Evolutionary conservation across 2,888 invertebrate genomes (phyloP).

Genomic region (Hypolimnas misippus): DNA sequence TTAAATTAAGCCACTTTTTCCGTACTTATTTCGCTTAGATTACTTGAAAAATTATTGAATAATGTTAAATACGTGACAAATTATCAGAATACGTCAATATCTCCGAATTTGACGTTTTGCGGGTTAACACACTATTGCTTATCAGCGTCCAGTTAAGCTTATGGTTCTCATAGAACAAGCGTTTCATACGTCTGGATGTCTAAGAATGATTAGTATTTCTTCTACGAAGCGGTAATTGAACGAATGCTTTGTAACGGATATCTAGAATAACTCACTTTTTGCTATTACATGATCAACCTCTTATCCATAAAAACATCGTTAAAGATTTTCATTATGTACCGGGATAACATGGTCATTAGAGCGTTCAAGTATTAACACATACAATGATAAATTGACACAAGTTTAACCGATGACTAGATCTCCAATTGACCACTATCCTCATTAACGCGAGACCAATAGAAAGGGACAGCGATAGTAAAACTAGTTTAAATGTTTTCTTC

Average conservation of each 20-base stretch:
- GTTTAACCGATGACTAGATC: conserved; percentile 4
- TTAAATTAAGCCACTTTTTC: no score
- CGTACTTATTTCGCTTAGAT: no score
- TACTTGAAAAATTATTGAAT: no score
- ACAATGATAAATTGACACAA: neutral
- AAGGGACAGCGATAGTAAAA: conserved; percentile 12
- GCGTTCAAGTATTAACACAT: neutral
- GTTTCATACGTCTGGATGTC: neutral
- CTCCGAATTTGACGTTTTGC: no score
- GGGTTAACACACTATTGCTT: no score
- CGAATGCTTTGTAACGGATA: neutral
- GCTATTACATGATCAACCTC: neutral
- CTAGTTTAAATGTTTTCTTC: conserved; percentile 19
- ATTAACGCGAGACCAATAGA: conserved; percentile 7
- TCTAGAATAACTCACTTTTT: neutral
- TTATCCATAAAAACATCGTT: neutral
- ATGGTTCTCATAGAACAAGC: conserved; percentile 7
- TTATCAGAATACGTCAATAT: no score
- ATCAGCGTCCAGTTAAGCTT: conserved; percentile 29
- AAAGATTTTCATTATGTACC: neutral
- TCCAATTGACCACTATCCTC: conserved; percentile 12
- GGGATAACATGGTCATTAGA: neutral
- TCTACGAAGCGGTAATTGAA: neutral
- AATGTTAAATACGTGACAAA: no score
- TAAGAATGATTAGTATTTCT: neutral